Percentiles rank a stretch among this genome's conserved stretches.
Evolutionary conservation across 2,797 vertebrate genomes (phyloP).

Genomic region (Neosilurus mollespiculum): DNA sequence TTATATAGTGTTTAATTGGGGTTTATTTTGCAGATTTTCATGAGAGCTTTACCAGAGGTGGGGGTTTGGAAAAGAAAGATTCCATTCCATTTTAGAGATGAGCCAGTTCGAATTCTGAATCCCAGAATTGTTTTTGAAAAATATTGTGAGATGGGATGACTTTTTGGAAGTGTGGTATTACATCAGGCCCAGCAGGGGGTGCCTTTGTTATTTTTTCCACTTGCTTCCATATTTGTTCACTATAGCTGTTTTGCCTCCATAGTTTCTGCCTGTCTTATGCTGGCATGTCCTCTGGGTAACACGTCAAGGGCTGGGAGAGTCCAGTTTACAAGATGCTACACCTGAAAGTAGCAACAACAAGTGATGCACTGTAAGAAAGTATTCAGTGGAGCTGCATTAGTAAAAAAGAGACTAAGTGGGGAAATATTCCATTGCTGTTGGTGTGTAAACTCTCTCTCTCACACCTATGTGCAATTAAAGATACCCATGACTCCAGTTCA

Average conservation of each 20-base stretch:
- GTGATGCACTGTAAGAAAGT: neutral
- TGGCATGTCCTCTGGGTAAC: neutral
- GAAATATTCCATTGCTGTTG: neutral
- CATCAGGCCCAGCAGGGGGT: too few relatives aligned
- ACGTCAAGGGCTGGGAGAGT: conserved; percentile 20
- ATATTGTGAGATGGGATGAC: too few relatives aligned
- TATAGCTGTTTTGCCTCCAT: too few relatives aligned
- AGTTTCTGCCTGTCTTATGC: neutral
- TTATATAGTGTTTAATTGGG: too few relatives aligned
- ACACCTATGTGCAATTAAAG: conserved; percentile 5
- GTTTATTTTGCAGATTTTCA: too few relatives aligned
- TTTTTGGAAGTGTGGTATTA: too few relatives aligned
- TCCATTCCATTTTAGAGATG: too few relatives aligned
- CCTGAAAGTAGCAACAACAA: conserved; percentile 41
- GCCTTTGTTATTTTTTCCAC: too few relatives aligned
- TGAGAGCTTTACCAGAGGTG: too few relatives aligned
- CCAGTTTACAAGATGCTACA: conserved; percentile 29
- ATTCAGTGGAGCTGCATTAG: conserved; percentile 15
- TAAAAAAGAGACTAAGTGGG: neutral
- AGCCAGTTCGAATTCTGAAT: too few relatives aligned
- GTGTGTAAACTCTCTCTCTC: neutral
- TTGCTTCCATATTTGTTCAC: neutral
- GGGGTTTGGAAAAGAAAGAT: too few relatives aligned
- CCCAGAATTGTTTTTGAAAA: too few relatives aligned
- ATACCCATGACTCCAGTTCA: neutral